phyloP scores from a whole-genome alignment of 2,113 vertebrate genomes.

The Hippocampus mohnikei region DNA sequence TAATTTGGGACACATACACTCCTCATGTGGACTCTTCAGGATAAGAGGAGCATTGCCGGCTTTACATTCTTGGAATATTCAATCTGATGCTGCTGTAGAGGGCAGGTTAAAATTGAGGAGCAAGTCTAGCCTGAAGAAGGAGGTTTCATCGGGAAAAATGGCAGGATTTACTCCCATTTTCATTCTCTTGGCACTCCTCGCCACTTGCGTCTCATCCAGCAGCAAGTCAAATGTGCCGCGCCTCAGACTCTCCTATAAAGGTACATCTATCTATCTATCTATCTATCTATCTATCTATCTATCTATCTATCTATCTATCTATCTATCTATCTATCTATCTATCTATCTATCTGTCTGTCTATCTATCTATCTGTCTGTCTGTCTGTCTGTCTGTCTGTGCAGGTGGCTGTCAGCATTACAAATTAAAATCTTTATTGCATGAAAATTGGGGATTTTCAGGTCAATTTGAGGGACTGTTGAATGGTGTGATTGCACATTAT shows the following conservation, averaged over 20 bases:
- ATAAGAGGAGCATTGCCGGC: neutral
- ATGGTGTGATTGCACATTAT: neutral
- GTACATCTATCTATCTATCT: conserved; percentile 32
- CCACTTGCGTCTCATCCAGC: conserved; percentile 17
- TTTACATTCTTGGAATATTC: conserved; percentile 21
- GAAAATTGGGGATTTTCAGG: no score
- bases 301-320: neutral
- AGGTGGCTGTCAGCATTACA: neutral
- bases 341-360: conserved; percentile 6
- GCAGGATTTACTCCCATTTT: conserved; percentile 41
- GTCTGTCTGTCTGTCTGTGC: neutral
- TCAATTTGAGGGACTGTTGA: no score
- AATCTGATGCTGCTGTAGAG: neutral
- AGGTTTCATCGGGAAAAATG: conserved; percentile 27
- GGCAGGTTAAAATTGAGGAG: neutral
- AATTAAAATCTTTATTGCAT: no score
- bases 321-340: neutral
- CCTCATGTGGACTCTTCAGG: neutral
- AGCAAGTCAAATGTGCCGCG: conserved; percentile 58
- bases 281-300: neutral
- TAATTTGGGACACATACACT: neutral
- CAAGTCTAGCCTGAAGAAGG: neutral
- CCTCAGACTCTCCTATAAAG: conserved; percentile 61
- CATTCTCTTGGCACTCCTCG: conserved; percentile 32
- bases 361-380: neutral